phyloP scores from a whole-genome alignment of 2,888 invertebrate genomes.

The Neoaliturus tenellus region DNA sequence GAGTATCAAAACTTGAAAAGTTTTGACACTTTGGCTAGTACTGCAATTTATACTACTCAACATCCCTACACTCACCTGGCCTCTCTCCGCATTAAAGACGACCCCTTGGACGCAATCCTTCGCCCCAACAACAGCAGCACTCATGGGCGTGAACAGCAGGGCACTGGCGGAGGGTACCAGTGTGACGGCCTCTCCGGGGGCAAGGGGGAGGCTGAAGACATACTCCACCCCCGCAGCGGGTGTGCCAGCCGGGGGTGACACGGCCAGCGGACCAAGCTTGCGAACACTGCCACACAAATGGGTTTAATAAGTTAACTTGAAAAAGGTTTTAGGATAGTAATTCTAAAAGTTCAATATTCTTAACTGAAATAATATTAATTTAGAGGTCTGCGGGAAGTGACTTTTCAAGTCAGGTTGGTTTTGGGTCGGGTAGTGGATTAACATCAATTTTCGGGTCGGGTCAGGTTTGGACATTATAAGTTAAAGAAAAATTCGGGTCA shows the following conservation, averaged over 20 bases:
- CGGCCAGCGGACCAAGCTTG: constrained; percentile 6
- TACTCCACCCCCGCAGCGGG: constrained; percentile 70
- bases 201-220: constrained; percentile 72
- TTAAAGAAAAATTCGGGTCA: too few species aligned
- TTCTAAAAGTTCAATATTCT: too few species aligned
- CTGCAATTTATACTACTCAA: too few species aligned
- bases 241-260: constrained; percentile 66
- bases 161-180: constrained; percentile 83
- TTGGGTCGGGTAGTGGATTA: too few species aligned
- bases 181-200: constrained; percentile 75
- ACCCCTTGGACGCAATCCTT: constrained; percentile 76
- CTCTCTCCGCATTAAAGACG: constrained; percentile 79
- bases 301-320: not conserved
- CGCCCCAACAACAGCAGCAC: constrained; percentile 78
- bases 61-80: constrained; percentile 79
- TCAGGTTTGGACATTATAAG: too few species aligned
- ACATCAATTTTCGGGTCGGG: too few species aligned
- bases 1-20: too few species aligned
- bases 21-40: too few species aligned
- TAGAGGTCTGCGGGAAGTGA: too few species aligned
- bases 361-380: too few species aligned
- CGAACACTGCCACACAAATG: constrained; percentile 32
- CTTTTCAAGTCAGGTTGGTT: too few species aligned
- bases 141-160: constrained; percentile 82
- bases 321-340: too few species aligned